Conservation (phyloP, 2,113 vertebrate species). For the Tamias sibiricus region DNA sequence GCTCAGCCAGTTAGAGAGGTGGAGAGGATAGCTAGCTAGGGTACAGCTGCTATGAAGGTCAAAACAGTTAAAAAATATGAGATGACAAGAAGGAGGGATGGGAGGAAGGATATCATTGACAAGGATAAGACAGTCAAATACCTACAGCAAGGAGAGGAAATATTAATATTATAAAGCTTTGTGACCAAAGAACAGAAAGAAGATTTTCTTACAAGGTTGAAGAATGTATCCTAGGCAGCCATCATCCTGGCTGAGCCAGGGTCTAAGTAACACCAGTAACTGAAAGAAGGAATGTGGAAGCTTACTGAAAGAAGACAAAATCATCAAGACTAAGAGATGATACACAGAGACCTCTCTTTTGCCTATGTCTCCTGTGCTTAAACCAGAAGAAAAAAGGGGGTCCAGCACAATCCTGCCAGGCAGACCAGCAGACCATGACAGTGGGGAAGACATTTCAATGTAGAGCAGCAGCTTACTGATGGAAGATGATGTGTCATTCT, state of each 20-base stretch:
- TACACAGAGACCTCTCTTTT: not conserved
- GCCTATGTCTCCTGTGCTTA: not conserved
- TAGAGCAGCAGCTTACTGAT: not conserved
- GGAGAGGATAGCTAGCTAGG: not conserved
- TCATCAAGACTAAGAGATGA: constrained; percentile 25
- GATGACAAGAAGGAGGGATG: constrained; percentile 6
- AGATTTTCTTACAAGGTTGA: constrained; percentile 28
- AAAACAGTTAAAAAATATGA: constrained; percentile 39
- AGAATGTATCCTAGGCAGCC: not conserved
- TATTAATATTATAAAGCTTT: constrained; percentile 37
- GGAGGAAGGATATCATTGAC: not conserved
- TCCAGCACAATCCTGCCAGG: not conserved
- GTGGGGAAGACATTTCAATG: not conserved
- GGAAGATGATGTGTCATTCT: not conserved
- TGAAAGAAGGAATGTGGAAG: constrained; percentile 46
- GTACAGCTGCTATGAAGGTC: not conserved
- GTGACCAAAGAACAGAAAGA: constrained; percentile 44
- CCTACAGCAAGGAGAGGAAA: constrained; percentile 36
- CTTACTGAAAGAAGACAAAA: constrained; percentile 28
- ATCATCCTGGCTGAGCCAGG: not conserved
- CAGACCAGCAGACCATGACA: not conserved
- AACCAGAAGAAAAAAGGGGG: not conserved
- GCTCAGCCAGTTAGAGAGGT: constrained; percentile 17
- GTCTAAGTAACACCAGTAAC: not conserved
- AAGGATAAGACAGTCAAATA: not conserved